phyloP scores from a whole-genome alignment of 2,797 vertebrate genomes.

The Caiman crocodilus region DNA sequence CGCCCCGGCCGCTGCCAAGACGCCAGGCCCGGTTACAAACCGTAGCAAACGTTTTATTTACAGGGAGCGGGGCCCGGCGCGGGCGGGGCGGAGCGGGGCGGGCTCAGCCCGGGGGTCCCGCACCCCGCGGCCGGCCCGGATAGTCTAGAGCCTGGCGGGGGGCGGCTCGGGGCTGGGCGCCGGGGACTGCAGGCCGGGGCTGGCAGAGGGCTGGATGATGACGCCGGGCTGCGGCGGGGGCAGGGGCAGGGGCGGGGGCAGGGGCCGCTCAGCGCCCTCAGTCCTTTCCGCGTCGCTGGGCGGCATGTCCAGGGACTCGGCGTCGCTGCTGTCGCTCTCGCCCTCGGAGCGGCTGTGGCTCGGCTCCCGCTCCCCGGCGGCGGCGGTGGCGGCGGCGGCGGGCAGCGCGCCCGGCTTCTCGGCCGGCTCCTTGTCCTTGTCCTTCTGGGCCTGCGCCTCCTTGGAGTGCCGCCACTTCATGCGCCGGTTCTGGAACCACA shows the following conservation, averaged over 20 bases:
- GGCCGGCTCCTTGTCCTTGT: slow-evolving; percentile 91
- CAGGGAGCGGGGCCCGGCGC: slow-evolving; percentile 77
- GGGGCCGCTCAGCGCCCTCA: slow-evolving; percentile 84
- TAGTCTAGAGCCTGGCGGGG: not conserved
- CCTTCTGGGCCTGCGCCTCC: slow-evolving; percentile 97
- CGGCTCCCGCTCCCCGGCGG: slow-evolving; percentile 81
- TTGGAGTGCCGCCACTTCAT: slow-evolving; percentile 99
- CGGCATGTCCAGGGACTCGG: slow-evolving; percentile 89
- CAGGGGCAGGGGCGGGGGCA: slow-evolving; percentile 79
- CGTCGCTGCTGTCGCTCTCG: slow-evolving; percentile 93
- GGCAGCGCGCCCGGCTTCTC: slow-evolving; percentile 78
- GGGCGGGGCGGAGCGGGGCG: no score
- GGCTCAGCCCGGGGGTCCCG: not conserved
- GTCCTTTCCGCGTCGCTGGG: slow-evolving; percentile 88
- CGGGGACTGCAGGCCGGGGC: slow-evolving; percentile 35
- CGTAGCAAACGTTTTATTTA: slow-evolving; percentile 97
- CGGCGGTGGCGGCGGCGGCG: not conserved
- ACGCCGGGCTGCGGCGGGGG: slow-evolving; percentile 78
- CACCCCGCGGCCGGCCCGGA: not conserved
- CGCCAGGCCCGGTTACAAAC: slow-evolving; percentile 75
- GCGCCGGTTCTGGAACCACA: slow-evolving; percentile 97
- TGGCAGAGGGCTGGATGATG: slow-evolving; percentile 82
- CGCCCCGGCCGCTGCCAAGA: no score
- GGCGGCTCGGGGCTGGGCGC: slow-evolving; percentile 43
- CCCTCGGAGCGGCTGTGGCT: slow-evolving; percentile 86